phyloP scores from a whole-genome alignment of 1,140 invertebrate genomes.

The Grapholita molesta region DNA sequence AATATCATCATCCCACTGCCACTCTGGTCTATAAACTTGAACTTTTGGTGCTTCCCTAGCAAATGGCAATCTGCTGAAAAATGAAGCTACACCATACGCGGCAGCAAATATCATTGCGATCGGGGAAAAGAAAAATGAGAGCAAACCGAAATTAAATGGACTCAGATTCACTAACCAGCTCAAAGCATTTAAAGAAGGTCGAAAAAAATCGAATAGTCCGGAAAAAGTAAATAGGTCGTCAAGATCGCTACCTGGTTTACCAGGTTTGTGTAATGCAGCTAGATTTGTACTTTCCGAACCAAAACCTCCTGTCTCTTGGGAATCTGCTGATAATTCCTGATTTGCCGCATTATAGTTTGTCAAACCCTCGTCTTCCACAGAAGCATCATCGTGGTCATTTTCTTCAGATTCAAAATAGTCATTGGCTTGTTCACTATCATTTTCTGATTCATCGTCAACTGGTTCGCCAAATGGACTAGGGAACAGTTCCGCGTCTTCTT shows the following conservation, averaged over 20 bases:
- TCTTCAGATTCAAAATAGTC: slow-evolving; percentile 55
- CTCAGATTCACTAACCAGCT: slow-evolving; percentile 62
- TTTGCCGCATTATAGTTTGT: slow-evolving; percentile 54
- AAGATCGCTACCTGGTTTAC: slow-evolving; percentile 38
- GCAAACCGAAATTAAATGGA: slow-evolving; percentile 57
- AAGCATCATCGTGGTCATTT: slow-evolving; percentile 41
- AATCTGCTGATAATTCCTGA: slow-evolving; percentile 29
- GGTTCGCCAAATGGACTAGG: slow-evolving; percentile 55
- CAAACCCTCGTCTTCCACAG: slow-evolving; percentile 50
- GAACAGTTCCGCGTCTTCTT: slow-evolving; percentile 56
- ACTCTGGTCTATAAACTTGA: slow-evolving; percentile 44
- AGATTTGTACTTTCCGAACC: slow-evolving; percentile 40
- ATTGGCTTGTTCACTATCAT: slow-evolving; percentile 46
- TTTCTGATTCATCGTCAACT: slow-evolving; percentile 36
- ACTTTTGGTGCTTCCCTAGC: slow-evolving; percentile 55
- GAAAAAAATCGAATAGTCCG: slow-evolving; percentile 53
- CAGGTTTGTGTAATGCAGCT: slow-evolving; percentile 45
- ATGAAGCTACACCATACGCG: slow-evolving; percentile 48
- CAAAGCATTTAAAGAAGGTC: slow-evolving; percentile 54
- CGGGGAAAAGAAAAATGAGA: slow-evolving; percentile 60
- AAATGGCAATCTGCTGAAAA: slow-evolving; percentile 52
- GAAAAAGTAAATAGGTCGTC: slow-evolving; percentile 59
- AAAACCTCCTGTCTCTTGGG: slow-evolving; percentile 21
- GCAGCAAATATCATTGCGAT: slow-evolving; percentile 59
- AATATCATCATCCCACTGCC: slow-evolving; percentile 56